phyloP scores from a whole-genome alignment of 2,888 invertebrate genomes.

The Tenodera sinensis region DNA sequence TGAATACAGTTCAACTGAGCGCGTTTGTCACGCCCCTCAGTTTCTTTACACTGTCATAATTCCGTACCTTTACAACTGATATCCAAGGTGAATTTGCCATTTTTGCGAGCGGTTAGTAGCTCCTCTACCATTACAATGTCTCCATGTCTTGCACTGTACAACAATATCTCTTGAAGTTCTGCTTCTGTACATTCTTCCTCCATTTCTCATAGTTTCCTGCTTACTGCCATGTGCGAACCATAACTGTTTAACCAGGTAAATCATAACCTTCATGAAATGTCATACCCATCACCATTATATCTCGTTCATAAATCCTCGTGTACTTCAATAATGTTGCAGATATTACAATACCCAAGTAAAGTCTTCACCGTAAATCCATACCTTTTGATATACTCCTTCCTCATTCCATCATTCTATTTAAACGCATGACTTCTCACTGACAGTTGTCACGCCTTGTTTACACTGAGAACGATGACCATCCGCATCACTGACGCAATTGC shows the following conservation, averaged over 20 bases:
- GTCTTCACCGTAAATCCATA: background rate
- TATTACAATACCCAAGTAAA: background rate
- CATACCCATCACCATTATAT: background rate
- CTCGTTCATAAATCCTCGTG: background rate
- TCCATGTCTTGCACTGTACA: slow-evolving; percentile 61
- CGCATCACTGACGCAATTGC: too few species aligned
- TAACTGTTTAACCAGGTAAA: background rate
- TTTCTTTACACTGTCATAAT: background rate
- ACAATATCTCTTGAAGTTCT: slow-evolving; percentile 56
- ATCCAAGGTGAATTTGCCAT: slow-evolving; percentile 54
- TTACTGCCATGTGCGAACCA: background rate
- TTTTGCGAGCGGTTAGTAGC: slow-evolving; percentile 50
- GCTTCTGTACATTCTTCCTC: slow-evolving; percentile 11
- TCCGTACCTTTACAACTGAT: slow-evolving; percentile 61
- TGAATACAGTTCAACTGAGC: too few species aligned
- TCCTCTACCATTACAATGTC: slow-evolving; percentile 54
- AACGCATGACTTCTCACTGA: background rate
- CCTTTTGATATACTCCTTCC: background rate
- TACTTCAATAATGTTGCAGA: background rate
- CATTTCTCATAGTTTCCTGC: background rate
- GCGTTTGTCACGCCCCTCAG: too few species aligned
- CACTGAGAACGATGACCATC: too few species aligned
- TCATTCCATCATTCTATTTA: background rate
- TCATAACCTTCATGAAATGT: background rate
- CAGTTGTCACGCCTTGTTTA: background rate